phyloP scores from a whole-genome alignment of 1,140 invertebrate genomes.

The Drosophila biarmipes region DNA sequence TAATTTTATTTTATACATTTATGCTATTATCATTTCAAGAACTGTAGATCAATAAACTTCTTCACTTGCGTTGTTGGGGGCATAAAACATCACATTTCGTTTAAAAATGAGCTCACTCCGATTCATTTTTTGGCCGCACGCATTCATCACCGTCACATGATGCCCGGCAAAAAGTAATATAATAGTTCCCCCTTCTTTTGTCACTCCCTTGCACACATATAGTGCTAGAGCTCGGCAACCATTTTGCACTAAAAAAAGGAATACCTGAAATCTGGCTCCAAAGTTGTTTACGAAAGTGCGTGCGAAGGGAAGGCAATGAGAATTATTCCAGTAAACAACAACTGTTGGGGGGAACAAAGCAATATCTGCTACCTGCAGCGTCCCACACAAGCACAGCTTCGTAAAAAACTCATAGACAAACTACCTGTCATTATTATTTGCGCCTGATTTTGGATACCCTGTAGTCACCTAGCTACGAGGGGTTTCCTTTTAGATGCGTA shows the following conservation, averaged over 20 bases:
- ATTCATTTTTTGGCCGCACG: slow-evolving; percentile 50
- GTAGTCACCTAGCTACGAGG: not conserved
- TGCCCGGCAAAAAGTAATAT: slow-evolving; percentile 18
- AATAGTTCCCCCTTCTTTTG: slow-evolving; percentile 29
- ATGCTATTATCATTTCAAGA: not conserved
- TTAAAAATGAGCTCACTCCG: slow-evolving; percentile 35
- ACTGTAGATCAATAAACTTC: not conserved
- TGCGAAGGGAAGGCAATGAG: slow-evolving; percentile 66
- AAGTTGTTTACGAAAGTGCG: slow-evolving; percentile 83
- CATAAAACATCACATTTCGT: slow-evolving; percentile 21
- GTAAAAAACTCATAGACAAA: slow-evolving; percentile 58
- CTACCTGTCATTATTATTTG: slow-evolving; percentile 79
- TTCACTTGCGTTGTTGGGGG: slow-evolving; percentile 4
- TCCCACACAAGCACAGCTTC: slow-evolving; percentile 51
- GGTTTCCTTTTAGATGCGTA: not conserved
- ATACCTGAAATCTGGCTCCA: slow-evolving; percentile 35
- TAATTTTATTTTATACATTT: not conserved
- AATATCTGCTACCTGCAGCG: slow-evolving; percentile 66
- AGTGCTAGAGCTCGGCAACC: slow-evolving; percentile 16
- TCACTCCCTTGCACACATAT: slow-evolving; percentile 28
- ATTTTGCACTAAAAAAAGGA: slow-evolving; percentile 66
- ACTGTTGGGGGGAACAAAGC: slow-evolving; percentile 32
- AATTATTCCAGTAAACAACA: slow-evolving; percentile 75
- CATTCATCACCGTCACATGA: slow-evolving; percentile 69
- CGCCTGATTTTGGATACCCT: slow-evolving; percentile 43